Evolutionary conservation across 2,888 invertebrate genomes (phyloP), one percentile per base, ranked within the genome.

Genomic region (Candidula unifasciata): DNA sequence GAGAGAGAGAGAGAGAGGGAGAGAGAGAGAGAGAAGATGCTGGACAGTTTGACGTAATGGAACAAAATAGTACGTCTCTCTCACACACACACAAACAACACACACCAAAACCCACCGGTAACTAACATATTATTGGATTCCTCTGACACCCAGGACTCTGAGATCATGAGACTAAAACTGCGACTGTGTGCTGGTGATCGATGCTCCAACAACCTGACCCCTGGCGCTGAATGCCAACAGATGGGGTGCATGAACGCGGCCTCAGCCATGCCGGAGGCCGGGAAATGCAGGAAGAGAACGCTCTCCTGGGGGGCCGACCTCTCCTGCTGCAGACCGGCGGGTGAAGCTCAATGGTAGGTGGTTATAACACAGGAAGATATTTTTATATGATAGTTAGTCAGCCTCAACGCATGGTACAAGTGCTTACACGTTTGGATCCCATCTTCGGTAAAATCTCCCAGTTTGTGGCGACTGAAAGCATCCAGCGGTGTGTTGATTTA

Each of bases 121-220:
- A 10, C 57, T 54, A 54, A 16, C n/a, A n/a, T n/a, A n/a, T n/a
- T n/a, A n/a, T n/a, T 6, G 13, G 13, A 52, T 2, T 27, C 21
- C 8, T 74, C 27, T 52, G n/a, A n/a, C n/a, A 37, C 30, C 21
- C 69, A 84, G 83, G 83, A 84, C 52, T 84, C 83, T 1, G 83
- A 84, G 66, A 80, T 84, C 60, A 84, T 84, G 83, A 37, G 83
- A 8, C 37, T 84, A 13, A 84, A 84, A 64, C 73, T 84, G 1
- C 83, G 83, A 44, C 24, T 84, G 33, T 84, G 83, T n/a, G 73
- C 64, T 37, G 71, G 37, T 16, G 83, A 84, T 52, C 66, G 73
- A 30, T 84, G 83, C 66, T 37, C 68, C 44, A 84, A 52, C 66
- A 57, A 73, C 44, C 21, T 57, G n/a, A 37, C n/a, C 2, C 16